These are phyloP conservation scores for Wasmannia auropunctata DNA, from an alignment of 1,140 invertebrate species.

Conservation along the genomic window DNA sequence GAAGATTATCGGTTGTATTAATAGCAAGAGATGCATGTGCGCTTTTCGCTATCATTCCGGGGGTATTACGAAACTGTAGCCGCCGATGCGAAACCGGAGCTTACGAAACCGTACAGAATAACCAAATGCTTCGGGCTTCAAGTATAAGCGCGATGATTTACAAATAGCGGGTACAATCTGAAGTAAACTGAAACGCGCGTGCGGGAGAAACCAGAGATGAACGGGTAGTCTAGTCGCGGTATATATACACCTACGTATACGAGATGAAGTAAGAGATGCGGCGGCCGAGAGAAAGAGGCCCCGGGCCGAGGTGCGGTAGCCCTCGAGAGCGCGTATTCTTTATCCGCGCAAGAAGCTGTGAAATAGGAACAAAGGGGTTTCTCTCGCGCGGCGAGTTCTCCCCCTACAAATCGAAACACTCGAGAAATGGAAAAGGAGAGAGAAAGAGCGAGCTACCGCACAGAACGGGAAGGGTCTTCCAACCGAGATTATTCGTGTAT, in stretches of 20 bases:
- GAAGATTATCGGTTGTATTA: neutral
- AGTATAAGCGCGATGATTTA: constrained; percentile 35
- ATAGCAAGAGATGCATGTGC: neutral
- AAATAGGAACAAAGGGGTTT: constrained; percentile 78
- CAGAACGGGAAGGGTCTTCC: neutral
- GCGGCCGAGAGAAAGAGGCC: constrained; percentile 61
- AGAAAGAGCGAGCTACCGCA: neutral
- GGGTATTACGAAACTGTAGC: constrained; percentile 13
- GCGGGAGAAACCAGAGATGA: constrained; percentile 6
- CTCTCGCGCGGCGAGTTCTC: constrained; percentile 68
- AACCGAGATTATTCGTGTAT: constrained; percentile 30
- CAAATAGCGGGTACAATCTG: constrained; percentile 6
- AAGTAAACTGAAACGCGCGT: constrained; percentile 37
- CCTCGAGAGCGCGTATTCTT: constrained; percentile 74
- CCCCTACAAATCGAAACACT: constrained; percentile 68
- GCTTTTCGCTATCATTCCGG: neutral
- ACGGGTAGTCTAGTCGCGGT: neutral
- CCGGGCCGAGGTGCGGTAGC: constrained; percentile 72
- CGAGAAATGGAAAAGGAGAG: constrained; percentile 51
- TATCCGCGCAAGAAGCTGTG: constrained; percentile 77
- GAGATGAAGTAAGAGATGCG: constrained; percentile 25
- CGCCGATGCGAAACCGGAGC: constrained; percentile 3
- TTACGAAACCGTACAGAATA: constrained; percentile 17
- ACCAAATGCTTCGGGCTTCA: constrained; percentile 24
- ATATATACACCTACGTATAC: too few relatives aligned